A percentile compares a stretch with the other conserved stretches of the same genome.
phyloP scores from a whole-genome alignment of 35 echinoderm and acorn worm species.

The Diadema setosum region DNA sequence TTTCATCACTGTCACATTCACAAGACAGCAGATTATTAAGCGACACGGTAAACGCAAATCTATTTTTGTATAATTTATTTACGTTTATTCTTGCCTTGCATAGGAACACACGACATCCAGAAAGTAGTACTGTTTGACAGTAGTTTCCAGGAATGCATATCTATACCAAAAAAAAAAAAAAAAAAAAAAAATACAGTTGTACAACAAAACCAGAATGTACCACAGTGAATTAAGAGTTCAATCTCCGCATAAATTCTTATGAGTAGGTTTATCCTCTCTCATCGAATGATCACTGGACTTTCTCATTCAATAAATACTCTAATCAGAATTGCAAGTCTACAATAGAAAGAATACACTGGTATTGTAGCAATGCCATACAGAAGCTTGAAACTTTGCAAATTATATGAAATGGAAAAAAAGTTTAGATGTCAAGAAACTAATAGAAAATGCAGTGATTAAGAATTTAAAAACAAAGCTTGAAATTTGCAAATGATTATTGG shows the following conservation, averaged over 20 bases:
- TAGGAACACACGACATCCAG: not conserved
- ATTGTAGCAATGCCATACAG: not conserved
- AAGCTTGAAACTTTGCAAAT: no score
- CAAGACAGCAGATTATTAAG: no score
- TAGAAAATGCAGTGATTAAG: no score
- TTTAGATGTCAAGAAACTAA: no score
- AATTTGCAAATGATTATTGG: no score
- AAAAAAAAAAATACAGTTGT: not conserved
- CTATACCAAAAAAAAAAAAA: not conserved
- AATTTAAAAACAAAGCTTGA: no score
- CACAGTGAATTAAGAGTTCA: not conserved
- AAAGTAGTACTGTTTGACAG: conserved; percentile 7
- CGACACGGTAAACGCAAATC: no score
- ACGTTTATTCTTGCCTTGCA: not conserved
- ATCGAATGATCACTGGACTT: not conserved
- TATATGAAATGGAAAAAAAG: no score
- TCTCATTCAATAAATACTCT: not conserved
- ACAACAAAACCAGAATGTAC: not conserved
- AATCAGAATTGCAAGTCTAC: not conserved
- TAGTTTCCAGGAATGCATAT: conserved; percentile 7
- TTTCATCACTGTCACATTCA: no score
- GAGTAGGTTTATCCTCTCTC: not conserved
- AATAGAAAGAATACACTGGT: not conserved
- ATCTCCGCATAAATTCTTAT: not conserved
- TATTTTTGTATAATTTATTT: no score